Percentiles rank a stretch among this genome's conserved stretches.
These are phyloP conservation scores for Erebia ligea DNA, from an alignment of 2,888 invertebrate genomes.

Conservation along the genomic window DNA sequence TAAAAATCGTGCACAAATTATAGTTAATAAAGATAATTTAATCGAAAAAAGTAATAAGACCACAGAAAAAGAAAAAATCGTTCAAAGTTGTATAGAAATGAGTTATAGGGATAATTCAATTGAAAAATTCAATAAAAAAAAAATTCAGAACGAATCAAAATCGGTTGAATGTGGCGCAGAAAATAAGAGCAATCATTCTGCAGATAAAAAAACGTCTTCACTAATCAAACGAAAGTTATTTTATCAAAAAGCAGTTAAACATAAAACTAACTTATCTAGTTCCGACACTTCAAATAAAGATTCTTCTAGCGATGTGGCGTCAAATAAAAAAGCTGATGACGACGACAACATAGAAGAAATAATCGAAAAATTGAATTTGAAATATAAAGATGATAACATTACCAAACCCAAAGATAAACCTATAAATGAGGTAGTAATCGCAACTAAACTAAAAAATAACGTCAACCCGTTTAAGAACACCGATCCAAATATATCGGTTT, in stretches of 20 bases:
- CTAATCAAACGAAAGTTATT: conserved; percentile 47
- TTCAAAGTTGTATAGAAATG: not conserved
- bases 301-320: conserved; percentile 7
- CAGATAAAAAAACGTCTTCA: conserved; percentile 24
- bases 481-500: conserved; percentile 63
- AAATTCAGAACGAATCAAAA: not conserved
- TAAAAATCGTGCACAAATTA: not conserved
- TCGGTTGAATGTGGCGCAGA: not conserved
- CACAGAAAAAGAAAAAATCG: not conserved
- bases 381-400: conserved; percentile 34
- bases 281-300: conserved; percentile 51
- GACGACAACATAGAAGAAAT: conserved; percentile 52
- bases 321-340: conserved; percentile 35
- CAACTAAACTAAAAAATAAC: conserved; percentile 44
- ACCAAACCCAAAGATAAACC: conserved; percentile 28
- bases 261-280: conserved; percentile 36
- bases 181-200: conserved; percentile 12
- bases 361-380: conserved; percentile 45
- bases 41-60: not conserved
- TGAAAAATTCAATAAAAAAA: not conserved
- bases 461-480: conserved; percentile 71
- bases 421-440: conserved; percentile 3
- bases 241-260: conserved; percentile 37
- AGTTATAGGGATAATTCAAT: not conserved
- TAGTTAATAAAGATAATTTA: not conserved